Evolutionary conservation across 2,888 invertebrate genomes (phyloP).

Genomic region (Limulus polyphemus): DNA sequence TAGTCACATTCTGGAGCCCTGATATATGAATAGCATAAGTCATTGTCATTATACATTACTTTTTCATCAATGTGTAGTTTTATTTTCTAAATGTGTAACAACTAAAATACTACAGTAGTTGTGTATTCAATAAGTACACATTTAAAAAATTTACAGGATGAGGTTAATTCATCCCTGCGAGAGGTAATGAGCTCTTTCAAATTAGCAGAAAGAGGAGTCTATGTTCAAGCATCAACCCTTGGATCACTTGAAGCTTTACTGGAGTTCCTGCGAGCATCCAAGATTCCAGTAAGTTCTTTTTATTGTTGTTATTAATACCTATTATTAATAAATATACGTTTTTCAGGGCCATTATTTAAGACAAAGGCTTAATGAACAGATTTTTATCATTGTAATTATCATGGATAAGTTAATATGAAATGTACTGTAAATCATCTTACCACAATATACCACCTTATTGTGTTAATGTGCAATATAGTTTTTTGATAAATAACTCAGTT

Average conservation of each 20-base stretch:
- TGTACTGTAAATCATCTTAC: too few species aligned
- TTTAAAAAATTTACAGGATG: conserved; percentile 44
- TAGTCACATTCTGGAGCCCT: too few species aligned
- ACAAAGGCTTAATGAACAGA: too few species aligned
- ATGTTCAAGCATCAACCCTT: conserved; percentile 98
- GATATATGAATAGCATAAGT: too few species aligned
- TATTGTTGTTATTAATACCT: background rate
- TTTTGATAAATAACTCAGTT: too few species aligned
- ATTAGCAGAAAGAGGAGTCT: conserved; percentile 80
- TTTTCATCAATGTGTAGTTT: background rate
- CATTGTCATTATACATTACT: background rate
- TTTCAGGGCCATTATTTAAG: too few species aligned
- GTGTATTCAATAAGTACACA: conserved; percentile 2
- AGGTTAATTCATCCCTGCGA: conserved; percentile 73
- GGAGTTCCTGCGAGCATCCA: conserved; percentile 78
- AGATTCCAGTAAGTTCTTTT: conserved; percentile 69
- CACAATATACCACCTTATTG: too few species aligned
- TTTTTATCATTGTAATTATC: too few species aligned
- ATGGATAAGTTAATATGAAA: too few species aligned
- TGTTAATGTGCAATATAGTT: too few species aligned
- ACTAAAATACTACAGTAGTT: too few species aligned
- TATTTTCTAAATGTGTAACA: conserved; percentile 1
- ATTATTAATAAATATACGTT: too few species aligned
- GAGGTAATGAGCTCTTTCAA: conserved; percentile 85
- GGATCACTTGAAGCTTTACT: conserved; percentile 94